Conservation (phyloP, 1,140 invertebrate genomes). For the Stegodyphus mimosarum region DNA sequence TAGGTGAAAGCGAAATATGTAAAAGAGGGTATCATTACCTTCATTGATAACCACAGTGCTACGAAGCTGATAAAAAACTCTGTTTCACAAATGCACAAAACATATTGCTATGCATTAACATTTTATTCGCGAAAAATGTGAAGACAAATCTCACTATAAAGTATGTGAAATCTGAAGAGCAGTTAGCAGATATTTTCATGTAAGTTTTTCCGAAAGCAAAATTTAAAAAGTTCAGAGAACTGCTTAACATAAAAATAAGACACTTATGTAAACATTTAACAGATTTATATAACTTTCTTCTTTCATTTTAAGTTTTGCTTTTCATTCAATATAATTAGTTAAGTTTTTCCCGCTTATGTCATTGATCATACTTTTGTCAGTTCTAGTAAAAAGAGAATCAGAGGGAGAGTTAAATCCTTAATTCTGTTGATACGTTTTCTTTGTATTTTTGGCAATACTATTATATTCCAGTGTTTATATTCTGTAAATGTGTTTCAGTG, state of each 20-base stretch:
- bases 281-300: background rate
- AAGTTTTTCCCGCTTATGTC: background rate
- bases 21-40: no score
- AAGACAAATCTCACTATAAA: conserved; percentile 37
- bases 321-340: background rate
- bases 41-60: conserved; percentile 65
- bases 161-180: conserved; percentile 54
- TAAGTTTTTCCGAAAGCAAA: conserved; percentile 61
- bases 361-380: background rate
- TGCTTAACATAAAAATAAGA: background rate
- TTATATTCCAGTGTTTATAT: no score
- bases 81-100: conserved; percentile 66
- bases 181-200: conserved; percentile 67
- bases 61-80: conserved; percentile 65
- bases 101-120: conserved; percentile 67
- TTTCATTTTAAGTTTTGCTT: background rate
- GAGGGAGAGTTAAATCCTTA: background rate
- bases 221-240: conserved; percentile 2
- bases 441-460: background rate
- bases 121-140: conserved; percentile 66
- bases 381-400: background rate
- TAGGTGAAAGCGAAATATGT: background rate
- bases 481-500: no score
- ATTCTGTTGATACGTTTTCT: background rate
- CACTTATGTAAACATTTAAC: background rate